Conservation (phyloP, 2,797 vertebrate genomes). For the Sorex maritimensis region DNA sequence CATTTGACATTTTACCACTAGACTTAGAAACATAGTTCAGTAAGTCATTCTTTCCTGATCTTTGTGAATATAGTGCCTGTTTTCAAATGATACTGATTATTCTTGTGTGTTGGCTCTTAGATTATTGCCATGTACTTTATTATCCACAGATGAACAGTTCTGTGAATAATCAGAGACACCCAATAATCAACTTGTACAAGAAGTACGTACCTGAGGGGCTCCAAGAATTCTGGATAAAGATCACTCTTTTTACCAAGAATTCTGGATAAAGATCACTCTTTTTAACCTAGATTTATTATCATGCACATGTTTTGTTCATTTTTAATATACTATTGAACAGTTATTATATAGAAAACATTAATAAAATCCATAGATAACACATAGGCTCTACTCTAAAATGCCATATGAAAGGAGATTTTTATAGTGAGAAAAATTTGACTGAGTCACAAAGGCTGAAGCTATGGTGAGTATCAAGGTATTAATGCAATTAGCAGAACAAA, state of each 20-base stretch:
- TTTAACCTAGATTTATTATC: not conserved
- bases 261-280: not conserved
- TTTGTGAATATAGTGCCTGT: not conserved
- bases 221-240: not conserved
- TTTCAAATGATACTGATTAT: conserved; percentile 15
- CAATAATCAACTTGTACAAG: not conserved
- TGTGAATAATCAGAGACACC: not conserved
- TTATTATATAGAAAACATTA: not conserved
- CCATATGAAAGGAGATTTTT: not conserved
- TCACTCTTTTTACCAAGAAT: not conserved
- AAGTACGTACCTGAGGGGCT: not conserved
- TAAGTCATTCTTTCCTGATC: not conserved
- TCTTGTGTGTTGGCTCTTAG: too few species aligned
- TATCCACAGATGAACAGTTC: not conserved
- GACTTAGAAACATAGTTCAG: not conserved
- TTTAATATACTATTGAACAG: not conserved
- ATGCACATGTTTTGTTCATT: not conserved
- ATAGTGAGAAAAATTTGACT: fast-evolving
- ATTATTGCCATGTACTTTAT: not conserved
- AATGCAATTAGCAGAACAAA: not conserved
- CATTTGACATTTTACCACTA: conserved; percentile 9
- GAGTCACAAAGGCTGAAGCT: not conserved
- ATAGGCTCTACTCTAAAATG: not conserved
- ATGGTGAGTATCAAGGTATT: not conserved
- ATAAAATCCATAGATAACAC: not conserved